phyloP scores from a whole-genome alignment of 1,140 invertebrate species.

The Hormaphis cornu region DNA sequence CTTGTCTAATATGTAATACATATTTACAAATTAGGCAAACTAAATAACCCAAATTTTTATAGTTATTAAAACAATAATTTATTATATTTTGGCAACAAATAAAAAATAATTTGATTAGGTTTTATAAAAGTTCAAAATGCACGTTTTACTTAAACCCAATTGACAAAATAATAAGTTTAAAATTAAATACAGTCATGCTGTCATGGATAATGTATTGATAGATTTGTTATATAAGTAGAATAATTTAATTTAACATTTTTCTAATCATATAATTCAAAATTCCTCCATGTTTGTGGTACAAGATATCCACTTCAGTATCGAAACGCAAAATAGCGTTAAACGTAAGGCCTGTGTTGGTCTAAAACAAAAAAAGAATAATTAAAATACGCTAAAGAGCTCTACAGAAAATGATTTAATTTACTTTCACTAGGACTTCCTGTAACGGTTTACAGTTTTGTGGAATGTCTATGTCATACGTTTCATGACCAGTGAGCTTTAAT shows the following conservation, averaged over 20 bases:
- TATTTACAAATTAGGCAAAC: neutral
- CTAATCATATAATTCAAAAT: slow-evolving; percentile 97
- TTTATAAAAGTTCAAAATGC: neutral
- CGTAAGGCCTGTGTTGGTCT: slow-evolving; percentile 47
- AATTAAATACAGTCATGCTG: neutral
- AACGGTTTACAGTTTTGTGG: slow-evolving; percentile 61
- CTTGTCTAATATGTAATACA: neutral
- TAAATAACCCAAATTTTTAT: neutral
- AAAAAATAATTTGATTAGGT: neutral
- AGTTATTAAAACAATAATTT: neutral
- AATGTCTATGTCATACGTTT: slow-evolving; percentile 61
- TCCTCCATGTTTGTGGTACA: slow-evolving; percentile 87
- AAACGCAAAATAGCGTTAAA: slow-evolving; percentile 77
- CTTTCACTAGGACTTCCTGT: slow-evolving; percentile 57
- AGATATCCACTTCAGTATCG: slow-evolving; percentile 96
- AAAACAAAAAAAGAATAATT: slow-evolving; percentile 36
- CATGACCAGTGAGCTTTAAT: too few relatives aligned
- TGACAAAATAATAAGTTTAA: neutral
- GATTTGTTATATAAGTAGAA: neutral
- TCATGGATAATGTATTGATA: neutral
- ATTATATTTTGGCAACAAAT: neutral
- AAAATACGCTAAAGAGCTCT: too few relatives aligned
- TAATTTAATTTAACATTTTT: slow-evolving; percentile 52
- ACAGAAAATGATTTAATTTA: slow-evolving; percentile 40
- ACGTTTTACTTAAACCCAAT: neutral